These are phyloP conservation scores for Sphaerolaimus hirsutus DNA, from an alignment of 2,888 invertebrate genomes.

Conservation along the genomic window DNA sequence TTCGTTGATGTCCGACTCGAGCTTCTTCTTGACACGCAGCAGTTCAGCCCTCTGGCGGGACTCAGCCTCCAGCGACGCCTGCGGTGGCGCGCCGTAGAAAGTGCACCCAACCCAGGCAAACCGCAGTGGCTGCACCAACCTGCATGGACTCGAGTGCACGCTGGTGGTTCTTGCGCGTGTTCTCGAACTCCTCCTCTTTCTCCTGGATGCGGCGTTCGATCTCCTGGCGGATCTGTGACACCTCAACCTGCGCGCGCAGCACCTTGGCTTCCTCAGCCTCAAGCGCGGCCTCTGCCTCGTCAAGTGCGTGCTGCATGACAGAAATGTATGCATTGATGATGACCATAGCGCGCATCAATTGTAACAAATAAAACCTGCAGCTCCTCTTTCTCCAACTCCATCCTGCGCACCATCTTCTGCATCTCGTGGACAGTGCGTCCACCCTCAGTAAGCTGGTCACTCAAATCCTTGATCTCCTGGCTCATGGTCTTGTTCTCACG, in stretches of 20 bases:
- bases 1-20: conserved; percentile 96
- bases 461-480: conserved; percentile 95
- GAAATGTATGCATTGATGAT: too few relatives aligned
- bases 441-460: conserved; percentile 97
- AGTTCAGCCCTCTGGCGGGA: conserved; percentile 98
- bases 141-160: conserved; percentile 98
- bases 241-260: conserved; percentile 80
- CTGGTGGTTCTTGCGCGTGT: conserved; percentile 59
- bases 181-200: conserved; percentile 99
- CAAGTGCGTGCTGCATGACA: conserved; percentile 28
- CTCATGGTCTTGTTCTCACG: conserved; percentile 94
- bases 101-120: background rate
- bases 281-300: conserved; percentile 93
- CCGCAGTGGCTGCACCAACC: background rate
- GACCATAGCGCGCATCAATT: too few relatives aligned
- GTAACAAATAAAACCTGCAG: conserved; percentile 63
- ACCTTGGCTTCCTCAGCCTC: conserved; percentile 67
- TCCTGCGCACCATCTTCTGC: conserved; percentile 89
- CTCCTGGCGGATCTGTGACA: conserved; percentile 83
- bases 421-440: conserved; percentile 98
- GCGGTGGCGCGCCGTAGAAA: conserved; percentile 35
- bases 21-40: conserved; percentile 97
- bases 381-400: conserved; percentile 98
- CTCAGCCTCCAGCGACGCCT: conserved; percentile 94
- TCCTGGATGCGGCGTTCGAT: conserved; percentile 97